Base-by-base conservation (phyloP, 2,888 invertebrate species). In the Pollenia angustigena region DNA sequence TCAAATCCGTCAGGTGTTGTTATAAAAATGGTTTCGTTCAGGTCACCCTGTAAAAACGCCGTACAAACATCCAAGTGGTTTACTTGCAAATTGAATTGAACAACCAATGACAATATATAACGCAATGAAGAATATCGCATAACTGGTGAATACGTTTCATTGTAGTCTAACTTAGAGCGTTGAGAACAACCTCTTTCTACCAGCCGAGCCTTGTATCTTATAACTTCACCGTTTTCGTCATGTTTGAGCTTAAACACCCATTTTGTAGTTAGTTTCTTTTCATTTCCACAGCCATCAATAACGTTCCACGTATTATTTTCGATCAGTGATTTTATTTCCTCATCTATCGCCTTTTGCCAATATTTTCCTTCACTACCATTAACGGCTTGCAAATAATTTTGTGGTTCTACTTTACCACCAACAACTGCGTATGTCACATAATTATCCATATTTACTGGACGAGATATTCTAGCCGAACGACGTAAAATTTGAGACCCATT, bases 291-390 rank as follows among this genome's bases (percentile, higher is more conserved):
- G 32, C 32, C 4, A 32, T 32, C 32, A 32, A 32, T 32, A 32
- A 32, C 32, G 32, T 6, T 32, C 56, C 62, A n/a, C 2, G 68
- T 69, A 16, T 52, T 40, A 52, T 69, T 69, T 52, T 69, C 68
- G 9, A 50, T 16, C 8, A 69, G 10, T 50, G 68, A 69, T 18
- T n/a, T 16, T n/a, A 52, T 10, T 10, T 69, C 68, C 2, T 52
- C 16, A 52, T n/a, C 2, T 7, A 69, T 69, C 11, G 68, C 40
- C 8, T n/a, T n/a, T 16, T 32, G 11, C 40, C 68, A 50, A 40
- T 42, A 64, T 18, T 44, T 8, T 18, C 44, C n/a, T 12, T 64
- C 18, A 8, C 8, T 18, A 10, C 44, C 6, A 11, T 64, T 44
- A 8, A 64, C 9, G 16, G 46, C 64, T 14, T 64, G 23, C 7